A percentile compares a stretch with the other conserved stretches of the same genome.
Evolutionary conservation across 1,140 invertebrate species (phyloP).

Genomic region (Aphaenogaster rudis): DNA sequence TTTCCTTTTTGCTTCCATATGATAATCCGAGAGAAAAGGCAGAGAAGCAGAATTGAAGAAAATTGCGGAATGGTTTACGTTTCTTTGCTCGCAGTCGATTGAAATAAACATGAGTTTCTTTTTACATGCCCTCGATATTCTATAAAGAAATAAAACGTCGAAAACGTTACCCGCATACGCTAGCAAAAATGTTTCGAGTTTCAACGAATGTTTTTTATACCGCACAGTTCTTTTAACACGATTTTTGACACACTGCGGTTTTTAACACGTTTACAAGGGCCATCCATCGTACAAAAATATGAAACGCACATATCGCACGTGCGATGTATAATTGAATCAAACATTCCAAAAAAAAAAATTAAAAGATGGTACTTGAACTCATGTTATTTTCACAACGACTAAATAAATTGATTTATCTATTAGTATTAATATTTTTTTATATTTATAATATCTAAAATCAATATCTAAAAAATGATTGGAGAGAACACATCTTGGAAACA

Average conservation of each 20-base stretch:
- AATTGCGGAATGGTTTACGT: not conserved
- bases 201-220: slow-evolving; percentile 15
- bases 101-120: not conserved
- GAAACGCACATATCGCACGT: not conserved
- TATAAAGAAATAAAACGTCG: not conserved
- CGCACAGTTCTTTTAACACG: not conserved
- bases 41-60: not conserved
- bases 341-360: slow-evolving; percentile 22
- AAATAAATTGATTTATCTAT: slow-evolving; percentile 16
- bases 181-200: slow-evolving; percentile 25
- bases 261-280: not conserved
- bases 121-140: not conserved
- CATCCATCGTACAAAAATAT: slow-evolving; percentile 32
- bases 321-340: slow-evolving; percentile 21
- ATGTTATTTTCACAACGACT: not conserved
- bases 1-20: not conserved
- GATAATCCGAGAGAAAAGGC: not conserved
- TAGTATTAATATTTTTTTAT: not conserved
- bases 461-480: not conserved
- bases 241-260: slow-evolving; percentile 5
- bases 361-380: not conserved
- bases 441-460: not conserved
- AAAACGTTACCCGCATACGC: not conserved
- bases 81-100: not conserved
- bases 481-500: not conserved